Base-by-base conservation (phyloP, 1,140 invertebrate species). In the Chrysopa pallens region DNA sequence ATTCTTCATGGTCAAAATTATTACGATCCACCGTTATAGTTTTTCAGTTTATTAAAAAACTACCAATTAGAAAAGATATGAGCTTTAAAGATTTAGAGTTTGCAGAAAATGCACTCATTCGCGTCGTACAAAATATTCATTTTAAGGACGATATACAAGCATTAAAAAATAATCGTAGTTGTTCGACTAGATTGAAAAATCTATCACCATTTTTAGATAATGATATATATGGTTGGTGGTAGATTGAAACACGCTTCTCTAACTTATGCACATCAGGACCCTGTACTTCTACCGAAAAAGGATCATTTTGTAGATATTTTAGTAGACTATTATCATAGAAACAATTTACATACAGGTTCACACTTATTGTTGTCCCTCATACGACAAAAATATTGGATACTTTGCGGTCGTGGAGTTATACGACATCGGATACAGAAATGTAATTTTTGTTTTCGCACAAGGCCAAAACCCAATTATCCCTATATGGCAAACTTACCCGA, bases 171-270 rank as follows among this genome's bases (percentile, higher is more conserved):
- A 23, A 23, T 23, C 17, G 17, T 23, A 23, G 2, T 23, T 23
- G 17, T 23, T 23, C 17, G 17, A 23, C 2, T 23, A 23, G 17
- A 23, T 23, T 23, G 5, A 23, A 23, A 23, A 23, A 23, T 23
- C 17, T 23, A 23, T 23, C 36, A 13, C 52, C 57, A 8, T 55
- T 56, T 42, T n/a, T 56, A 1, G 46, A 50, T 29, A 6, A 46
- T 11, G 43, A 39, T 8, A 11, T 56, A 3, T 57, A 6, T 14
- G 50, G 51, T 59, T 8, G 53, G 52, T 14, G 52, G 55, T 13
- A 42, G 55, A 45, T 27, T 56, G 7, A 9, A 42, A 31, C 44
- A 57, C 27, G 40, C 50, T 8, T 31, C 36, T 8, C 29, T 46
- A n/a, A 8, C 46, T 8, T 46, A 38, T 38, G 38, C 48, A 12